These are phyloP conservation scores for Laodelphax striatellus DNA, from an alignment of 1,140 invertebrate genomes.

Conservation along the genomic window DNA sequence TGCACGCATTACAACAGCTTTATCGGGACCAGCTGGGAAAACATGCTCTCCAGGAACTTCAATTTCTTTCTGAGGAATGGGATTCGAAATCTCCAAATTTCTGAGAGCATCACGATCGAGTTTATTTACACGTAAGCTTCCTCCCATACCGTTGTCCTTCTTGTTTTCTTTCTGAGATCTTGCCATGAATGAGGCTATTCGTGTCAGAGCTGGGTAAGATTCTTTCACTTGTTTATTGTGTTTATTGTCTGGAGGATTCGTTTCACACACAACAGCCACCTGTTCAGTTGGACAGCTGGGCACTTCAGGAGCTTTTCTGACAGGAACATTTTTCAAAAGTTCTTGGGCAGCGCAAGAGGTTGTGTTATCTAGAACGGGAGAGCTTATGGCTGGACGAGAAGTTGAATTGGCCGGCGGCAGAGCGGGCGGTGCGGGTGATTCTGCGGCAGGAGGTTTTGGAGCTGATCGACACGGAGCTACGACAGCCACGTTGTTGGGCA, in stretches of 20 bases:
- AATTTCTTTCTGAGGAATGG: conserved; percentile 57
- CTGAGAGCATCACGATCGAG: conserved; percentile 54
- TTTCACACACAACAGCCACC: background rate
- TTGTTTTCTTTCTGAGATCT: conserved; percentile 29
- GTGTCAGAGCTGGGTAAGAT: conserved; percentile 38
- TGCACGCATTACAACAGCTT: conserved; percentile 50
- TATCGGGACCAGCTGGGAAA: conserved; percentile 32
- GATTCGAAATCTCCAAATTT: conserved; percentile 68
- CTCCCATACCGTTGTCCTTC: background rate
- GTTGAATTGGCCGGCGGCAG: conserved; percentile 44
- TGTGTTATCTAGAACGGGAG: conserved; percentile 63
- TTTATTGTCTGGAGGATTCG: background rate
- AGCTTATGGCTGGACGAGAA: conserved; percentile 60
- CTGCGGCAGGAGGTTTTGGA: conserved; percentile 12
- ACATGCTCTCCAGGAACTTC: conserved; percentile 39
- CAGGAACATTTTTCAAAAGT: conserved; percentile 31
- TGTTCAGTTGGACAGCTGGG: conserved; percentile 24
- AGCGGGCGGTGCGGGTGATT: conserved; percentile 29
- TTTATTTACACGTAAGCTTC: conserved; percentile 9
- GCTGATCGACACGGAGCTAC: conserved; percentile 12
- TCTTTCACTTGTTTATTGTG: conserved; percentile 5
- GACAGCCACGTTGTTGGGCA: conserved; percentile 2
- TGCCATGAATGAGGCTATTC: conserved; percentile 66
- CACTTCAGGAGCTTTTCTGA: conserved; percentile 15
- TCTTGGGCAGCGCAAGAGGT: conserved; percentile 60